Evolutionary conservation across 2,888 invertebrate species (phyloP), one percentile per base, ranked within the genome.

Genomic region (Plutella xylostella): DNA sequence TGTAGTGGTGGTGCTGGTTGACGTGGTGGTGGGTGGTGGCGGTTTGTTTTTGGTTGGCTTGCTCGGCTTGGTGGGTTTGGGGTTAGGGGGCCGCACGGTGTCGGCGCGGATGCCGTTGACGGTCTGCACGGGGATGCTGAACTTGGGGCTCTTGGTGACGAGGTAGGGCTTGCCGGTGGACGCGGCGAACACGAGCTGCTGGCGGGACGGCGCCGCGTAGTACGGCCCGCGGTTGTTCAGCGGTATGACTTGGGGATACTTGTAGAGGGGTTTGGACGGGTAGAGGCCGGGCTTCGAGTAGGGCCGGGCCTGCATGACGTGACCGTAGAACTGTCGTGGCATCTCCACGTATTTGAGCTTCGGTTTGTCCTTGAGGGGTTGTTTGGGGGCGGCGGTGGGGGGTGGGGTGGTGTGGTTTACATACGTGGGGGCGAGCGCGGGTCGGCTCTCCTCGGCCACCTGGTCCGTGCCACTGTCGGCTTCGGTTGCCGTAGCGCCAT

Each of bases 91-190:
- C 51, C 63, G 68, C 19, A 76, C 76, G 48, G 66, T 57, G 22
- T 78, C 80, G 7, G 68, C 53, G 42, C 72, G 67, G 41, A 74
- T 72, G 45, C 80, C 80, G 51, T 73, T 83, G 38, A 80, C 65
- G 15, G 76, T 78, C 56, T 82, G 78, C 21, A 71, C 61, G 6
- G 83, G 80, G 42, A 82, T 52, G 49, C 68, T 79, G 38, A 61
- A 60, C 47, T 82, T 77, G 11, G 76, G 71, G 42, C 59, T 67
- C 46, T 69, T 71, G 20, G 38, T 47, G 35, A 65, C 45, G 14
- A 50, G 42, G 15, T 61, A 51, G 3, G 72, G 68, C 46, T 65
- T 65, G 47, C 58, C 61, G 31, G 64, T 66, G 9, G 80, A 66
- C 4, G 71, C 60, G 35, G 73, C 58, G 52, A 65, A 72, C 9